These are phyloP conservation scores for Limnephilus auricula DNA, from an alignment of 2,888 invertebrate genomes.

Conservation along the genomic window DNA sequence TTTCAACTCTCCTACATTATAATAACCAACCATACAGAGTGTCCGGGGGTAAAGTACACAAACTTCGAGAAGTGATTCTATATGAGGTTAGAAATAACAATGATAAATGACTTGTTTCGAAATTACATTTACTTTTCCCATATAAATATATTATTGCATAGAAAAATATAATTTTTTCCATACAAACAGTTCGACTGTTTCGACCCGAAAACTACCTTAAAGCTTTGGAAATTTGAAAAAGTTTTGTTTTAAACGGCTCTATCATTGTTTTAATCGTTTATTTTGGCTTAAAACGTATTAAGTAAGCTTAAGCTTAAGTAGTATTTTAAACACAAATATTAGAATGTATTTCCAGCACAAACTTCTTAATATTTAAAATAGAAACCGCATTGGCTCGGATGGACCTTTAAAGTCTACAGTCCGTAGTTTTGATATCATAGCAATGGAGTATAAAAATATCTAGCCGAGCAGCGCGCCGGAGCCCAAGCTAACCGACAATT, in stretches of 20 bases:
- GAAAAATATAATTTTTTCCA: no score
- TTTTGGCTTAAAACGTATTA: background rate
- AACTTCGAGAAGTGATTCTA: no score
- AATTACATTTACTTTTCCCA: no score
- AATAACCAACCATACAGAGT: no score
- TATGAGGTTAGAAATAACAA: no score
- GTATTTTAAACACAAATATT: background rate
- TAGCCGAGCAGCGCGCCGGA: slow-evolving; percentile 4
- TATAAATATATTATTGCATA: no score
- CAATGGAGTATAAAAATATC: slow-evolving; percentile 3
- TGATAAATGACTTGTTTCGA: no score
- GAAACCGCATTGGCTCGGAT: background rate
- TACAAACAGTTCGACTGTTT: no score
- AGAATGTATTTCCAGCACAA: background rate
- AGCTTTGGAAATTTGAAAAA: no score
- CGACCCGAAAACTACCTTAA: no score
- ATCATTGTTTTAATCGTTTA: background rate
- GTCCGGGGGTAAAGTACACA: no score
- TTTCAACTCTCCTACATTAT: background rate
- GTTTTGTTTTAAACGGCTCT: background rate
- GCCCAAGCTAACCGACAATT: slow-evolving; percentile 61
- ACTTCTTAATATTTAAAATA: background rate
- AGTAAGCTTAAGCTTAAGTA: no score
- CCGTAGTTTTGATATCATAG: background rate
- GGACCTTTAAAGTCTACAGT: background rate